These are phyloP conservation scores for Sussaba pulchella DNA, from an alignment of 2,888 invertebrate genomes.

Conservation along the genomic window DNA sequence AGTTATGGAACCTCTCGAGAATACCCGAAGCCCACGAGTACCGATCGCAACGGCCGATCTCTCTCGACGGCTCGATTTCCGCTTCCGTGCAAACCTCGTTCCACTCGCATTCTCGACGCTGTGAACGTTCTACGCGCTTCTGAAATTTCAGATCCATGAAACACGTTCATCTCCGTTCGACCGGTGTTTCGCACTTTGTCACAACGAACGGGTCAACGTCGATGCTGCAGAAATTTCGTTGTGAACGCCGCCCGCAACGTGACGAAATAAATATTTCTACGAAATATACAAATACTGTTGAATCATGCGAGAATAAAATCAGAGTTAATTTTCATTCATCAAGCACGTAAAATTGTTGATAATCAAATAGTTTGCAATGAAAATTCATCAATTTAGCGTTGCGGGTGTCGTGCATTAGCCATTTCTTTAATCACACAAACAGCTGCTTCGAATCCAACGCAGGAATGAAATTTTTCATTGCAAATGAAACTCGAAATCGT, in stretches of 20 bases:
- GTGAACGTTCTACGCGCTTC: slow-evolving; percentile 4
- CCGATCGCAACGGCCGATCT: slow-evolving; percentile 47
- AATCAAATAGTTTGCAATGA: too few species aligned
- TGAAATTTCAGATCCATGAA: slow-evolving; percentile 10
- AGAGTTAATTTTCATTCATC: too few species aligned
- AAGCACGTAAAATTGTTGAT: too few species aligned
- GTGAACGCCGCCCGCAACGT: too few species aligned
- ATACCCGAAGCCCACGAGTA: slow-evolving; percentile 1
- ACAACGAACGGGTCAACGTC: too few species aligned
- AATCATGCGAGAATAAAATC: too few species aligned
- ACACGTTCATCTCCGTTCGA: neutral
- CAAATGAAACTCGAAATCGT: neutral
- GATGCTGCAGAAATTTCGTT: too few species aligned
- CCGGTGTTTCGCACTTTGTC: slow-evolving; percentile 29
- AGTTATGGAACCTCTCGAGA: slow-evolving; percentile 33
- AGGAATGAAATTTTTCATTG: neutral
- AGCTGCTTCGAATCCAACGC: neutral
- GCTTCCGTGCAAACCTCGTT: slow-evolving; percentile 42
- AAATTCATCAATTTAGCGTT: too few species aligned
- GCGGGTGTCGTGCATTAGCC: too few species aligned
- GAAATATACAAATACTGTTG: too few species aligned
- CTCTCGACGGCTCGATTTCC: slow-evolving; percentile 57
- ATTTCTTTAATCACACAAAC: too few species aligned
- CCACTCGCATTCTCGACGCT: slow-evolving; percentile 10
- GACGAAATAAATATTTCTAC: too few species aligned